These are phyloP conservation scores for Mesorhabditis sp. DNA, from an alignment of 2,888 invertebrate species.

Conservation along the genomic window DNA sequence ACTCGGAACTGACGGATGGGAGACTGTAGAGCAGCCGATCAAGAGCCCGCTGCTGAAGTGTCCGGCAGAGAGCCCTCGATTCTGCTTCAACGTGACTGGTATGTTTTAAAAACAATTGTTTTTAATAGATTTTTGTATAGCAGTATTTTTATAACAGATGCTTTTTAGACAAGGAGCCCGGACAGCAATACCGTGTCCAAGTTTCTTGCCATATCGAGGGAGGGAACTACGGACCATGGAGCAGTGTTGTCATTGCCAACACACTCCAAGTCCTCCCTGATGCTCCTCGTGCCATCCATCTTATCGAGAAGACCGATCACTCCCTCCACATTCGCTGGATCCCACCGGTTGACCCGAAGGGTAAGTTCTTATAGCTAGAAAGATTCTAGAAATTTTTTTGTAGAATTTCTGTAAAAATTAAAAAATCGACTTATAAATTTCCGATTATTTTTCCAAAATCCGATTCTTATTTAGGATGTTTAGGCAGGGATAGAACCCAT, in stretches of 20 bases:
- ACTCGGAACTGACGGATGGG: slow-evolving; percentile 49
- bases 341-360: slow-evolving; percentile 51
- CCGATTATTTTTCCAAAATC: background rate
- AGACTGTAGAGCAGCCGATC: slow-evolving; percentile 42
- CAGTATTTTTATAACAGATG: background rate
- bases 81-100: slow-evolving; percentile 42
- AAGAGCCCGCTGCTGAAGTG: slow-evolving; percentile 49
- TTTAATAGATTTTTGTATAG: background rate
- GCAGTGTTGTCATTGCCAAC: slow-evolving; percentile 52
- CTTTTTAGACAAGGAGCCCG: slow-evolving; percentile 34
- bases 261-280: slow-evolving; percentile 56
- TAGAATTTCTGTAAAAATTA: background rate
- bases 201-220: slow-evolving; percentile 51
- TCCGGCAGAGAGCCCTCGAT: slow-evolving; percentile 47
- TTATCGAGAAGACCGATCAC: slow-evolving; percentile 55
- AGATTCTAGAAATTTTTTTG: background rate
- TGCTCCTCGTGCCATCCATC: slow-evolving; percentile 53
- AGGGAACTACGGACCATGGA: slow-evolving; percentile 56
- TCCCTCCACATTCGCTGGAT: slow-evolving; percentile 55
- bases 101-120: background rate
- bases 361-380: too few species aligned
- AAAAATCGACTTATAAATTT: background rate
- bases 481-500: background rate
- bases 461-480: slow-evolving; percentile 2
- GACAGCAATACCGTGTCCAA: slow-evolving; percentile 55